Conservation (phyloP, 1,140 invertebrate species). For the Atta colombica region DNA sequence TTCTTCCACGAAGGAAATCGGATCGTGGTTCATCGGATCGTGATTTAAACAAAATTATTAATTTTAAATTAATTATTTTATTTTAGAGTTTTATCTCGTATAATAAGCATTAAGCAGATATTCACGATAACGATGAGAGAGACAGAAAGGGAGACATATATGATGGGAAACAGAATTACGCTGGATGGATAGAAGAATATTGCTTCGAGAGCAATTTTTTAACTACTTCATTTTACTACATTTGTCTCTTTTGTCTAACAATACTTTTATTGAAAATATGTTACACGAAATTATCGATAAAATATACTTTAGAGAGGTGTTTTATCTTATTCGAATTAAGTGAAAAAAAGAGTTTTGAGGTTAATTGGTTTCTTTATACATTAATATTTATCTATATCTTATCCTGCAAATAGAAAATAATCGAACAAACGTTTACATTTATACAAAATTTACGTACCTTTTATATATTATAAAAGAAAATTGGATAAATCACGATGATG, state of each 20-base stretch:
- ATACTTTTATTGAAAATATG: not conserved
- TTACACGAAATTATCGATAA: not conserved
- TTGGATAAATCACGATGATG: not conserved
- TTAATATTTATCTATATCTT: not conserved
- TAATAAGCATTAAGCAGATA: not conserved
- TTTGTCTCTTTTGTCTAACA: not conserved
- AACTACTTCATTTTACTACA: not conserved
- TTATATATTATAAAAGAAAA: not conserved
- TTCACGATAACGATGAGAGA: not conserved
- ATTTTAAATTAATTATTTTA: constrained; percentile 18
- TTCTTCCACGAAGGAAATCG: not conserved
- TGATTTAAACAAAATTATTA: not conserved
- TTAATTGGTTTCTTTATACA: not conserved
- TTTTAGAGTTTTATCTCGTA: constrained; percentile 17
- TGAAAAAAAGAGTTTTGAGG: not conserved
- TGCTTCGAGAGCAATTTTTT: not conserved
- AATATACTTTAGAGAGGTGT: not conserved
- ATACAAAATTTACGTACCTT: constrained; percentile 29
- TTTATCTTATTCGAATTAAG: not conserved
- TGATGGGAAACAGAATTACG: constrained; percentile 3
- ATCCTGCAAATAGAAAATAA: not conserved
- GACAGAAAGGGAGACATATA: not conserved
- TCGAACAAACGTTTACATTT: constrained; percentile 4
- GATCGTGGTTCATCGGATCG: not conserved
- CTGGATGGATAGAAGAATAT: not conserved